Percentiles rank a stretch among this genome's conserved stretches.
phyloP scores from a whole-genome alignment of 2,888 invertebrate genomes.

The Polylopha cassiicola region DNA sequence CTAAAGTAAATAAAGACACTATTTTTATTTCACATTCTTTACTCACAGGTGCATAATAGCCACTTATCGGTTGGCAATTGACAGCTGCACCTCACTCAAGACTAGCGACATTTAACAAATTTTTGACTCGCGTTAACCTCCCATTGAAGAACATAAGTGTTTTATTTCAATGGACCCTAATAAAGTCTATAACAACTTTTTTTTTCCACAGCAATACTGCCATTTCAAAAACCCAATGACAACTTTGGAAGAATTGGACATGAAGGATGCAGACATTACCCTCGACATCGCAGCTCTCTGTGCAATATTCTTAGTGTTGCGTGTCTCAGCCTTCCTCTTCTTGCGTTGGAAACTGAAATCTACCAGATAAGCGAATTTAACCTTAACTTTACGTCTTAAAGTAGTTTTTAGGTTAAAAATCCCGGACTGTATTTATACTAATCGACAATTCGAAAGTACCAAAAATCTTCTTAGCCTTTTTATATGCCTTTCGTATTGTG shows the following conservation, averaged over 20 bases:
- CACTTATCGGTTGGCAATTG: too few relatives aligned
- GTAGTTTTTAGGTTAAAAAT: not conserved
- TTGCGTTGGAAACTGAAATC: conserved; percentile 91
- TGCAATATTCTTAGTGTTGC: conserved; percentile 86
- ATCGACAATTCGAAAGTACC: too few relatives aligned
- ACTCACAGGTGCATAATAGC: too few relatives aligned
- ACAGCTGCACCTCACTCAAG: too few relatives aligned
- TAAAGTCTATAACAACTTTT: not conserved
- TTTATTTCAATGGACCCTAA: conserved; percentile 21
- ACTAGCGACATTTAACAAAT: too few relatives aligned
- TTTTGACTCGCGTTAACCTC: too few relatives aligned
- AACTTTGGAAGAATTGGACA: conserved; percentile 91
- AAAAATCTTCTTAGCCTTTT: too few relatives aligned
- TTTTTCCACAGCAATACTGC: conserved; percentile 81
- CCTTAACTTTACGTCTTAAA: conserved; percentile 13
- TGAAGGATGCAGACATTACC: conserved; percentile 86
- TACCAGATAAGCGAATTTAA: conserved; percentile 77
- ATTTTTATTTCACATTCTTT: too few relatives aligned
- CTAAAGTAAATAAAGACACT: too few relatives aligned
- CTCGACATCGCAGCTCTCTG: conserved; percentile 88
- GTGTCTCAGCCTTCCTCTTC: conserved; percentile 90
- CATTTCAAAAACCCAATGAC: conserved; percentile 90
- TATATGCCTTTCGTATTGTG: too few relatives aligned
- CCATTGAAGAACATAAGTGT: too few relatives aligned
- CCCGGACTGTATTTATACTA: not conserved